Conservation (phyloP, 2,113 vertebrate species). For the Poecilia latipinna region DNA sequence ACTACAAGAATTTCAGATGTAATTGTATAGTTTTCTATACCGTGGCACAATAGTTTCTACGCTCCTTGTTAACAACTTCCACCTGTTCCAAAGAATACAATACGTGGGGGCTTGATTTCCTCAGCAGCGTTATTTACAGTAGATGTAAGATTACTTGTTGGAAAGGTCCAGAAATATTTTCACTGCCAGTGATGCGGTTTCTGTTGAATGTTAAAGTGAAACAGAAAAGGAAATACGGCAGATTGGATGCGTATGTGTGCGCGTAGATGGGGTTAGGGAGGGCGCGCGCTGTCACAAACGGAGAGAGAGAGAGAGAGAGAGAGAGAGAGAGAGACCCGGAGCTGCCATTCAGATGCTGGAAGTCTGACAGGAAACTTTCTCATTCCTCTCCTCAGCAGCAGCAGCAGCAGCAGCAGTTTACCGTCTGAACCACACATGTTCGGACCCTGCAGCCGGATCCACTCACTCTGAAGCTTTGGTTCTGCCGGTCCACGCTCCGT, state of each 20-base stretch:
- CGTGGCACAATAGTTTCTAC: neutral
- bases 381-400: constrained; percentile 10
- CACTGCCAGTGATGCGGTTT: constrained; percentile 6
- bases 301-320: neutral
- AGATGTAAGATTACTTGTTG: neutral
- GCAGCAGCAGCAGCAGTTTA: constrained; percentile 1
- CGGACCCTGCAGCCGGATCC: constrained; percentile 14
- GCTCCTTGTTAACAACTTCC: neutral
- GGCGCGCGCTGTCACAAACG: neutral
- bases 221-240: constrained; percentile 5
- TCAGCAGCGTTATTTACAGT: neutral
- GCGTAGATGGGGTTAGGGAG: constrained; percentile 8
- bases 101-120: neutral
- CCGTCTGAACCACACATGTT: constrained; percentile 47
- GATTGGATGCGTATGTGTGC: neutral
- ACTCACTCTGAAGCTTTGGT: constrained; percentile 30
- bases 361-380: constrained; percentile 56
- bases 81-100: neutral
- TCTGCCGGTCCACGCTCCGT: neutral
- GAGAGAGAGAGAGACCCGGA: neutral
- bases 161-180: neutral
- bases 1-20: neutral
- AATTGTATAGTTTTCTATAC: neutral
- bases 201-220: constrained; percentile 13
- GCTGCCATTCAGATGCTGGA: constrained; percentile 40